phyloP scores from a whole-genome alignment of 2,888 invertebrate species.

The Oscheius sp. region DNA sequence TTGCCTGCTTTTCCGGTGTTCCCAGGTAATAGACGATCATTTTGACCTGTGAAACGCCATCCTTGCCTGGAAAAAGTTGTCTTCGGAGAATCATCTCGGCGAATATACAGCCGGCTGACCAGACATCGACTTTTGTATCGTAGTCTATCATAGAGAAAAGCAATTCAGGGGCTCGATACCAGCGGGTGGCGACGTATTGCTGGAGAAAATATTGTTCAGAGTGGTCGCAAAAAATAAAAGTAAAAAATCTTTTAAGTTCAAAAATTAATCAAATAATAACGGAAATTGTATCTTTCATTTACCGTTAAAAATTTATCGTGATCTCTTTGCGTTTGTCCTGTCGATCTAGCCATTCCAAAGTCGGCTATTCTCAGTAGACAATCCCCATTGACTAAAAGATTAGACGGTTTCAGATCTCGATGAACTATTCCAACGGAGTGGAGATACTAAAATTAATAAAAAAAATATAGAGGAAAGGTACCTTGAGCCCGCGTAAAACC shows the following conservation, averaged over 20 bases:
- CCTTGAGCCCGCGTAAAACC: conserved; percentile 73
- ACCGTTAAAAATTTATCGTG: conserved; percentile 57
- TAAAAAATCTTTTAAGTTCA: too few relatives aligned
- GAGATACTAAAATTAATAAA: conserved; percentile 70
- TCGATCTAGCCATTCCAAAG: conserved; percentile 72
- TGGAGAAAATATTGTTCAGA: conserved; percentile 33
- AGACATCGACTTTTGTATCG: conserved; percentile 73
- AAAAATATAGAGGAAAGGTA: conserved; percentile 23
- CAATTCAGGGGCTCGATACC: conserved; percentile 73
- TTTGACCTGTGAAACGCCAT: conserved; percentile 66
- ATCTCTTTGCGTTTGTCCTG: conserved; percentile 47
- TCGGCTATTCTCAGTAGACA: conserved; percentile 74
- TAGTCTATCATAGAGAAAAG: conserved; percentile 72
- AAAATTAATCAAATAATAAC: neutral
- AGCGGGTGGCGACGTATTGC: conserved; percentile 73
- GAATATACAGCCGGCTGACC: conserved; percentile 74
- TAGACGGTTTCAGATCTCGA: conserved; percentile 74
- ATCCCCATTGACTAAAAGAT: conserved; percentile 74
- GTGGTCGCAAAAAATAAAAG: too few relatives aligned
- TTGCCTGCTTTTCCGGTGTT: conserved; percentile 70
- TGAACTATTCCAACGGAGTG: conserved; percentile 75
- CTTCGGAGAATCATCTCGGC: conserved; percentile 74
- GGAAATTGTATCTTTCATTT: neutral
- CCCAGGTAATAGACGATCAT: conserved; percentile 73
- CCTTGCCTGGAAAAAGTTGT: conserved; percentile 72